Percentiles rank a stretch among this genome's conserved stretches.
Conservation (phyloP, 2,888 invertebrate genomes). For the Laspeyria flexula region DNA sequence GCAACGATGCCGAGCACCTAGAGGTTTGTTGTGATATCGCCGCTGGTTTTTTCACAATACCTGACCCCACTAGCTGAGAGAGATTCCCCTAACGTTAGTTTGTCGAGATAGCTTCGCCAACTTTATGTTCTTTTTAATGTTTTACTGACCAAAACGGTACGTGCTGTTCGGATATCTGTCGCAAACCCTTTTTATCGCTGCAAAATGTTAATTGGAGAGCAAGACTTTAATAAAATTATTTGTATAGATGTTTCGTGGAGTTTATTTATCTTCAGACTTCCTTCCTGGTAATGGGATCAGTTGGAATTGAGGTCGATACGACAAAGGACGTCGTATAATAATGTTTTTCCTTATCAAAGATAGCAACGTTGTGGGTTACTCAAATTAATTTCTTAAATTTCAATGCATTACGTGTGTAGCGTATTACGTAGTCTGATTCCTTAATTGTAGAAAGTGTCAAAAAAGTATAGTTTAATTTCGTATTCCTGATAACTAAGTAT, state of each 20-base stretch:
- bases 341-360: neutral
- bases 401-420: too few relatives aligned
- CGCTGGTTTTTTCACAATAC: constrained; percentile 78
- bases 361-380: neutral
- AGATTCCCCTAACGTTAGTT: constrained; percentile 73
- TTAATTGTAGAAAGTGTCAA: too few relatives aligned
- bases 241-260: neutral
- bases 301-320: neutral
- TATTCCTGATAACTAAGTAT: too few relatives aligned
- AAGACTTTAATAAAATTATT: constrained; percentile 19
- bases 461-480: too few relatives aligned
- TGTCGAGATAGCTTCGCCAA: constrained; percentile 59
- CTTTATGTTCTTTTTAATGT: constrained; percentile 68
- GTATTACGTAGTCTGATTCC: too few relatives aligned
- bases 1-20: constrained; percentile 73
- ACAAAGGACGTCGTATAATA: neutral
- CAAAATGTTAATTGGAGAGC: constrained; percentile 33
- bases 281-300: neutral
- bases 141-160: constrained; percentile 57
- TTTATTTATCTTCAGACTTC: neutral
- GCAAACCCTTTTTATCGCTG: constrained; percentile 43
- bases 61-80: constrained; percentile 72
- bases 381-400: too few relatives aligned
- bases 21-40: constrained; percentile 83
- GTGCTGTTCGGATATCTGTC: constrained; percentile 47